Percentiles rank a stretch among this genome's conserved stretches.
Evolutionary conservation across 2,888 invertebrate genomes (phyloP).

Genomic region (Patella caerulea): DNA sequence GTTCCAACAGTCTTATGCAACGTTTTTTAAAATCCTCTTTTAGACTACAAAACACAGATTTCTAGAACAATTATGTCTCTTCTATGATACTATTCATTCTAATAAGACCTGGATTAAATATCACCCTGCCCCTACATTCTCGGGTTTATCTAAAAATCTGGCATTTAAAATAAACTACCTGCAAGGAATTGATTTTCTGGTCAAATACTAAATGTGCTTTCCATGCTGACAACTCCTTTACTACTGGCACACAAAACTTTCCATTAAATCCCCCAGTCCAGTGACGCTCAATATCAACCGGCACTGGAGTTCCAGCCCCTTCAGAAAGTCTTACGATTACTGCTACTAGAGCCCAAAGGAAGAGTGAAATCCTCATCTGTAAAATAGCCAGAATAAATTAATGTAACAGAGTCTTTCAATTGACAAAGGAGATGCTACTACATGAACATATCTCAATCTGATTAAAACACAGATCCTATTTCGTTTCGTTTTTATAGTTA

Average conservation of each 20-base stretch:
- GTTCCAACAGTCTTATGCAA: too few species aligned
- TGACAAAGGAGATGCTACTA: too few species aligned
- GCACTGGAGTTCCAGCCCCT: too few species aligned
- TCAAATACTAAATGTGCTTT: slow-evolving; percentile 17
- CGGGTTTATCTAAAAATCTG: slow-evolving; percentile 44
- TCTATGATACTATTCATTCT: too few species aligned
- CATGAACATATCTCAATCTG: too few species aligned
- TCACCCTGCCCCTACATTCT: background rate
- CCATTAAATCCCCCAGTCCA: slow-evolving; percentile 18
- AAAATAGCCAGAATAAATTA: too few species aligned
- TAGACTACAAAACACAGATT: slow-evolving; percentile 50
- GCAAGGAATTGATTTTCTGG: background rate
- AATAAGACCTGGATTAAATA: too few species aligned
- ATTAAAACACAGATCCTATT: too few species aligned
- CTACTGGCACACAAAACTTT: background rate
- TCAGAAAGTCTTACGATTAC: background rate
- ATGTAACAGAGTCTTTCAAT: too few species aligned
- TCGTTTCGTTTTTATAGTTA: too few species aligned
- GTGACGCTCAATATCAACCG: slow-evolving; percentile 4
- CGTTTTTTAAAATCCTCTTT: background rate
- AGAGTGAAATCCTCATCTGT: too few species aligned
- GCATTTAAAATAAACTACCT: slow-evolving; percentile 40
- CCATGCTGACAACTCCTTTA: slow-evolving; percentile 2
- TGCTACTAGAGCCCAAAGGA: too few species aligned
- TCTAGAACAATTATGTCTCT: slow-evolving; percentile 10